Conservation (phyloP, 2,888 invertebrate species). For the Biston stratarius region DNA sequence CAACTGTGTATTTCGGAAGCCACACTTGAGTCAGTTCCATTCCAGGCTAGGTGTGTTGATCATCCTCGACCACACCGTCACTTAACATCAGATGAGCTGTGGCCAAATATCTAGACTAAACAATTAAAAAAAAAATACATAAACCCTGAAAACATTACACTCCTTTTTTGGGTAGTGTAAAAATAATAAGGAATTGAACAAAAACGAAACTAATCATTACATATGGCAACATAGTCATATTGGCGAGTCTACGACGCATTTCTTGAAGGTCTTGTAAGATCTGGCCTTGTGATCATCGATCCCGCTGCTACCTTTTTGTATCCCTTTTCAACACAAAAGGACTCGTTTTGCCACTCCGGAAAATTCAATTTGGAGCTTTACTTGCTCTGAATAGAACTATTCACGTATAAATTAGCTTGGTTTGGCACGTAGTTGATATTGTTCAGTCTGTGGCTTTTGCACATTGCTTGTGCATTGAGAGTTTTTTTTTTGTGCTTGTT, state of each 20-base stretch:
- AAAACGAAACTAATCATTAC: neutral
- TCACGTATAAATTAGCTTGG: slow-evolving; percentile 39
- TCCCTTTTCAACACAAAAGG: slow-evolving; percentile 23
- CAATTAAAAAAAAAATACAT: no score
- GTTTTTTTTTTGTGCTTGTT: slow-evolving; percentile 6
- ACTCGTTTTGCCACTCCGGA: slow-evolving; percentile 34
- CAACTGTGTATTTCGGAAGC: no score
- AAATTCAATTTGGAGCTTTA: slow-evolving; percentile 41
- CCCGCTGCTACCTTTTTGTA: slow-evolving; percentile 10
- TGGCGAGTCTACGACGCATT: neutral
- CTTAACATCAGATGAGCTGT: no score
- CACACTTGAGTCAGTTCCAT: no score
- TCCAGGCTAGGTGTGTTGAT: no score
- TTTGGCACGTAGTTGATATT: neutral
- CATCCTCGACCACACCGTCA: no score
- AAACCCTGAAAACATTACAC: no score
- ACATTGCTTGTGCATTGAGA: slow-evolving; percentile 26
- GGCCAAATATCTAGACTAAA: no score
- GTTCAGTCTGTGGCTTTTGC: slow-evolving; percentile 31
- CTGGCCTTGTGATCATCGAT: slow-evolving; percentile 20
- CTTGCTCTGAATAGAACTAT: slow-evolving; percentile 31
- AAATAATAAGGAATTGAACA: neutral
- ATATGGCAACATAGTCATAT: neutral
- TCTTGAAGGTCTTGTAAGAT: slow-evolving; percentile 3
- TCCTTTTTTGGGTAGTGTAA: no score